Conservation (phyloP, 2,797 vertebrate species). For the Bucorvus abyssinicus region DNA sequence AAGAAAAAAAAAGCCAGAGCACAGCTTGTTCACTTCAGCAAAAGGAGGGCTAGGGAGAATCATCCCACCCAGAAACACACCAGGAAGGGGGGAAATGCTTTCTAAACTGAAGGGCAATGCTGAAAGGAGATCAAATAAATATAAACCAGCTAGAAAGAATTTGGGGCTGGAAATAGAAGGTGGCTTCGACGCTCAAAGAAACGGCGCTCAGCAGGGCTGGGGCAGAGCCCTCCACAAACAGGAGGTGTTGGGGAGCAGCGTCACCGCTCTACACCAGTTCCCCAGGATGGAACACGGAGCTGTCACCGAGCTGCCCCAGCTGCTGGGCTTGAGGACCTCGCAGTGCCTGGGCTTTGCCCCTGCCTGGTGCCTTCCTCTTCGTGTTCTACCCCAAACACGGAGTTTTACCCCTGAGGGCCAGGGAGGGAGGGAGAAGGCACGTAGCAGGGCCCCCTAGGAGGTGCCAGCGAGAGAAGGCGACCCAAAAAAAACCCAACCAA, state of each 20-base stretch:
- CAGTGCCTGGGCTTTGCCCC: not conserved
- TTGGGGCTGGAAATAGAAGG: not conserved
- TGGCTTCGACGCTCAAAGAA: not conserved
- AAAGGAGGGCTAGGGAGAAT: not conserved
- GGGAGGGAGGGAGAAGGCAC: fast-evolving
- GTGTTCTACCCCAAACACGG: not conserved
- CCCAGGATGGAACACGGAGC: no score
- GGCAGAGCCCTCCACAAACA: not conserved
- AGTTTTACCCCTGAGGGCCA: not conserved
- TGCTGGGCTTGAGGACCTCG: not conserved
- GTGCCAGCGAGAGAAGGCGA: not conserved
- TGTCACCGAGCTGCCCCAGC: not conserved
- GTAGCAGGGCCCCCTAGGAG: not conserved
- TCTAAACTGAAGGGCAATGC: not conserved
- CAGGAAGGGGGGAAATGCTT: not conserved
- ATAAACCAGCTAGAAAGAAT: not conserved
- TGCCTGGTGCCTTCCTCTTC: not conserved
- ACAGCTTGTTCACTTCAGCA: not conserved
- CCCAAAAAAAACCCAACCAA: no score
- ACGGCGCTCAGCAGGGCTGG: not conserved
- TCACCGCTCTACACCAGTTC: fast-evolving
- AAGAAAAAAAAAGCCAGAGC: not conserved
- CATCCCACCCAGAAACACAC: not conserved
- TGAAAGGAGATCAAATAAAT: not conserved
- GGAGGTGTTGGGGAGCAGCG: not conserved